Evolutionary conservation across 2,113 vertebrate species (phyloP), one percentile per base, ranked within the genome.

Genomic region (Sebastes schlegelii): DNA sequence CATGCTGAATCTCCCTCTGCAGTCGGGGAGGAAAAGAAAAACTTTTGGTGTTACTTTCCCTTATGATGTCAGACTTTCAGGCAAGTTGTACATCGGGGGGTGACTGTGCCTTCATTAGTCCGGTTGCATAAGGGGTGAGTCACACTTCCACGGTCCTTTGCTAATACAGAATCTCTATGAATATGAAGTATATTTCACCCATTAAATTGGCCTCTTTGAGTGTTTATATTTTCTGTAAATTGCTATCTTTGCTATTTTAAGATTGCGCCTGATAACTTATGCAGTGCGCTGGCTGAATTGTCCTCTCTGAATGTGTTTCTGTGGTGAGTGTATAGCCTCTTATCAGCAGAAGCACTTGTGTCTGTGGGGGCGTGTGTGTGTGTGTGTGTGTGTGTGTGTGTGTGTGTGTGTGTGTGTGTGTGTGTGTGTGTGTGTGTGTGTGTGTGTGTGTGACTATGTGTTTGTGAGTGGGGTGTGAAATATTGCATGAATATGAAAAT

Each of bases 401-500:
- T 77, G 62, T 21, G 21, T 62, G 16, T 81, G 62, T 60, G 74
- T 55, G 75, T 61, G 42, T 72, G 52, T 67, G 48, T 65, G 61
- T 49, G 83, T 63, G 5, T 64, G 62, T 14, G 43, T 73, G 67
- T 69, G 63, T 72, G 52, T 67, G 48, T 65, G 61, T 49, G 83
- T 63, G 49, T 81, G 63, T 74, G 17, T 63, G 54, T 58, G 40
- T 68, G 51, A 63, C 43, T 65, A 10, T 77, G 62, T 21, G 21
- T 62, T n/a, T 81, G 62, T 60, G 74, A 61, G 75, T 61, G 42
- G 42, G 64, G 63, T 81, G 83, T 82, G 86, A 91, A 88, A 88
- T 87, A 83, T 80, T 85, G 62, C 83, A 93, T 91, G 87, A 88
- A 92, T 89, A 93, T 91, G 86, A 93, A 91, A 86, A 89, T 82